Evolutionary conservation across 2,888 invertebrate genomes (phyloP).

Genomic region (Deroplatys truncata): DNA sequence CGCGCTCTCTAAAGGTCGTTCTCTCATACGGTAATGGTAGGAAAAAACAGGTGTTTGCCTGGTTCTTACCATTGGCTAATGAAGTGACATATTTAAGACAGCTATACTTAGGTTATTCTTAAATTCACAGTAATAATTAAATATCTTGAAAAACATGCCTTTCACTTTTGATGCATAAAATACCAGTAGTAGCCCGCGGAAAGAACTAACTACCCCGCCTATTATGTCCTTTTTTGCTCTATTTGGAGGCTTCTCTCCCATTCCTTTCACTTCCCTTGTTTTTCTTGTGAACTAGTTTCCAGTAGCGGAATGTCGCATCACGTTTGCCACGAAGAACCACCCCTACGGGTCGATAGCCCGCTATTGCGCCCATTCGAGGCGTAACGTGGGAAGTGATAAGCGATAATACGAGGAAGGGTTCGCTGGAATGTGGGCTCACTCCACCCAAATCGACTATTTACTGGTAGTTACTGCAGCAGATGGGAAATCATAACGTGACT

Average conservation of each 20-base stretch:
- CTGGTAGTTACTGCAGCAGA: background rate
- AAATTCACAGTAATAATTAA: too few species aligned
- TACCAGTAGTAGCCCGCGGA: too few species aligned
- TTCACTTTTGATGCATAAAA: too few species aligned
- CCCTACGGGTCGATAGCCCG: background rate
- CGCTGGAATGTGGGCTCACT: background rate
- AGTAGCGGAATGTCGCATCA: background rate
- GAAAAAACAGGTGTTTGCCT: too few species aligned
- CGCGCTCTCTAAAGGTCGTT: too few species aligned
- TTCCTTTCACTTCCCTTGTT: background rate
- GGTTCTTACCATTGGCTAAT: too few species aligned
- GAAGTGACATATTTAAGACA: too few species aligned
- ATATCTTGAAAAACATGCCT: too few species aligned
- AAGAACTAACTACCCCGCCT: too few species aligned
- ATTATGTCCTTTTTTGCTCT: background rate
- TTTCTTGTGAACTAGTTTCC: background rate
- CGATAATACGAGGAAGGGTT: background rate
- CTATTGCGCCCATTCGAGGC: background rate
- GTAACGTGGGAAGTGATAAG: background rate
- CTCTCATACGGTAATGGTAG: too few species aligned
- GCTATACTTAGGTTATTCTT: too few species aligned
- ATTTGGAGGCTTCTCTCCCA: background rate
- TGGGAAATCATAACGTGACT: background rate
- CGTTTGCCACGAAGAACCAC: background rate
- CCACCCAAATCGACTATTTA: conserved; percentile 4